Percentiles rank a stretch among this genome's conserved stretches.
These are phyloP conservation scores for Coenobita brevimanus DNA, from an alignment of 1,140 invertebrate genomes.

Conservation along the genomic window DNA sequence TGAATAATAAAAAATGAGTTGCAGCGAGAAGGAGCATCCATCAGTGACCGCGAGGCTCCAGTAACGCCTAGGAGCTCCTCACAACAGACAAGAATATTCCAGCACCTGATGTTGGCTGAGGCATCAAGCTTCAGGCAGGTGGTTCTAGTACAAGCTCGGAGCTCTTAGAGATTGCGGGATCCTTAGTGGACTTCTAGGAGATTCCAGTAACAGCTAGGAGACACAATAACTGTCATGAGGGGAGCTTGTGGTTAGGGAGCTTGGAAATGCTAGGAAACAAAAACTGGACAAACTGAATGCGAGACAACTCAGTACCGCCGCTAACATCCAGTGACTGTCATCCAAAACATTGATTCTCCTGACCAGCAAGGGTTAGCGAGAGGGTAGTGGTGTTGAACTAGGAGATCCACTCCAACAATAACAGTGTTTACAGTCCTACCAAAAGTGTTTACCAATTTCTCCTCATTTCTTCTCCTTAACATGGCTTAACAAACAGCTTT, in stretches of 20 bases:
- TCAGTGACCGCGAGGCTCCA: conserved; percentile 13
- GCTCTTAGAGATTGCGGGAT: conserved; percentile 35
- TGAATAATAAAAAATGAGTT: not conserved
- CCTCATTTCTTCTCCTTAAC: no score
- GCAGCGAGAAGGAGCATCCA: not conserved
- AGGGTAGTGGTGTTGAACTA: no score
- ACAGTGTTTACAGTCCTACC: conserved; percentile 31
- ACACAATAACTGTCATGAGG: conserved; percentile 18
- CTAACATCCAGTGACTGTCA: no score
- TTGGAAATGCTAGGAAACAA: conserved; percentile 9
- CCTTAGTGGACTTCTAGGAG: conserved; percentile 22
- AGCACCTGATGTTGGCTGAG: conserved; percentile 23
- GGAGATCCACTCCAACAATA: conserved; percentile 35
- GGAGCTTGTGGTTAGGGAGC: conserved; percentile 30
- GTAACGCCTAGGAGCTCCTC: conserved; percentile 32
- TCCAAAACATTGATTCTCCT: no score
- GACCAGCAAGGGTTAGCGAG: no score
- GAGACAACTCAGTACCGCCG: conserved; percentile 31
- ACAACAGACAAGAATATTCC: conserved; percentile 40
- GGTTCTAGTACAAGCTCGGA: conserved; percentile 39
- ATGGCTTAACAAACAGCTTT: no score
- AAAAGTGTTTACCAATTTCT: not conserved
- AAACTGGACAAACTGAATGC: conserved; percentile 46
- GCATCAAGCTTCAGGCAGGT: conserved; percentile 26
- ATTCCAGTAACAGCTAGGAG: conserved; percentile 51